Evolutionary conservation across 1,140 invertebrate genomes (phyloP), one percentile per base, ranked within the genome.

Genomic region (Aphaenogaster rudis): DNA sequence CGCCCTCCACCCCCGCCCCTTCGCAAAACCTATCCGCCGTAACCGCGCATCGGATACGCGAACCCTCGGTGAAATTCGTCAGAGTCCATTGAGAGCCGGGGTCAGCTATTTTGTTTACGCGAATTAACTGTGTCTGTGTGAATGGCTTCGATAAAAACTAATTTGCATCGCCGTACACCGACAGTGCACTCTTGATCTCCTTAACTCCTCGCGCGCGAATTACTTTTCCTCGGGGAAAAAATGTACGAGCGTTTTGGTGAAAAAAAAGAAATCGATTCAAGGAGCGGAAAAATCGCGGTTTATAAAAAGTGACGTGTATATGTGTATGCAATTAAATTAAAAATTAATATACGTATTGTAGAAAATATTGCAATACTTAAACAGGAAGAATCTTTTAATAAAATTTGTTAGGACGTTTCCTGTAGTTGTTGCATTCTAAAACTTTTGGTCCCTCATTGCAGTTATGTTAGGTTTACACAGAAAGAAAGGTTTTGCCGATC

Each of bases 31-130:
- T 50, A 84, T 79, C 87, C 77, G 63, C n/a, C 66, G 54, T 63
- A 86, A 88, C 89, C 86, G 77, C 59, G 63, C 86, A 89, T 85
- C 87, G 78, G 86, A 80, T 79, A 90, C 78, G 87, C 77, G 88
- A 82, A 88, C 88, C 71, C 82, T 85, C 72, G 36, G 61, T 66
- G 81, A 61, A 69, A 64, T 80, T 89, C 88, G 72, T 78, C 42
- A 54, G 64, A 87, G 39, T 69, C 45, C 42, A 63, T 91, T 88
- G 67, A 82, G 67, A 74, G 33, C 36, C 11, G 28, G 69, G 77
- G 76, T 64, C 77, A 88, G 69, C 54, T 84, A 76, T 84, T 84
- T 84, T 76, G 80, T 63, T 61, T 74, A 57, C 54, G 80, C 33
- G 80, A 76, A 28, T 28, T 84, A 74, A 17, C 17, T 13, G 17